These are phyloP conservation scores for Pseudanteris insignis DNA, from an alignment of 2,888 invertebrate species.

Conservation along the genomic window DNA sequence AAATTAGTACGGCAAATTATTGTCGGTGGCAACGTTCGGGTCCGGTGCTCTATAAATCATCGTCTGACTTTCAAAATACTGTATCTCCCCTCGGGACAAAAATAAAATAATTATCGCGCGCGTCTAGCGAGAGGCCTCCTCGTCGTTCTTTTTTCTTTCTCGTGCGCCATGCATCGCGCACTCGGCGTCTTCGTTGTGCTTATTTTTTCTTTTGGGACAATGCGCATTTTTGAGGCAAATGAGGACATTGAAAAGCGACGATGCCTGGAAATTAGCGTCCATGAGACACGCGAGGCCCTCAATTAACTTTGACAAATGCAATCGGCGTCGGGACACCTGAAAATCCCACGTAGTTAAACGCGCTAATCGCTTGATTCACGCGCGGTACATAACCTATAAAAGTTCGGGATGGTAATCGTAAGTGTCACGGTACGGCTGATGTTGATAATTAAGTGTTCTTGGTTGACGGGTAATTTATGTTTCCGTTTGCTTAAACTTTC, in stretches of 20 bases:
- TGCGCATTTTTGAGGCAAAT: constrained; percentile 40
- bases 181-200: not conserved
- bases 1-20: constrained; percentile 45
- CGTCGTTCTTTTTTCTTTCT: constrained; percentile 28
- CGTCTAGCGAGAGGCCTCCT: constrained; percentile 33
- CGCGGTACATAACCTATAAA: too few species aligned
- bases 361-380: too few species aligned
- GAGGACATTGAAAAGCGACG: constrained; percentile 39
- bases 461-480: too few species aligned
- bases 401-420: too few species aligned
- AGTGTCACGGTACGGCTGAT: too few species aligned
- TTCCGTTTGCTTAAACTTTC: too few species aligned
- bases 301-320: constrained; percentile 42
- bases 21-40: constrained; percentile 21
- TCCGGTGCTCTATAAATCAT: constrained; percentile 39
- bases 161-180: not conserved
- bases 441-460: too few species aligned
- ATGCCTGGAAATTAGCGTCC: constrained; percentile 17
- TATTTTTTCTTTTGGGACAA: constrained; percentile 20
- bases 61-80: constrained; percentile 43
- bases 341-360: too few species aligned
- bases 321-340: constrained; percentile 10
- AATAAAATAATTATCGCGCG: constrained; percentile 45
- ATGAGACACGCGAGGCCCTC: constrained; percentile 35
- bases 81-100: constrained; percentile 36